Base-by-base conservation (phyloP, 2,113 vertebrate species). In the Hippocampus comes region DNA sequence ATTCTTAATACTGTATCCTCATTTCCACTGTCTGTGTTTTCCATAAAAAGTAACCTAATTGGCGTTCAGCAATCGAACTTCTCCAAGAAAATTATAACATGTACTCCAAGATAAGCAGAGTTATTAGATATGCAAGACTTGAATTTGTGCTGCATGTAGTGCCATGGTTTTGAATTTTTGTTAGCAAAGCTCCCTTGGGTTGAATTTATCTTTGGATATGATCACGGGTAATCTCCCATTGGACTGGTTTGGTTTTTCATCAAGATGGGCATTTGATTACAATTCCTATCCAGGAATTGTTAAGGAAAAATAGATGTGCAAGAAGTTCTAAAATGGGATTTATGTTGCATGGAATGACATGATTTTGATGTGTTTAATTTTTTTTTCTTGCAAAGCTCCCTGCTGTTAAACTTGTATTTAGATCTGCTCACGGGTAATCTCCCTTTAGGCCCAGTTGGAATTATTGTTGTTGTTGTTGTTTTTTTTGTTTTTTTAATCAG, bases 41-140 rank as follows among this genome's bases (percentile, higher is more conserved):
- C 48, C 56, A 60, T 75, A 15, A 72, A 81, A 79, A 75, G 66
- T 65, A 71, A 78, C 56, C 43, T 25, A 8, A 8, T 73, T 30
- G 15, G n/a, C 64, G 5, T 67, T 73, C 61, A 55, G 14, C 49
- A 68, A 69, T 72, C 65, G 7, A 27, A 30, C 23, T 30, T 27
- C 27, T 27, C 14, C 25, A 1, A 61, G 34, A 7, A 18, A n/a
- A 12, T 63, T 63, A 34, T 63, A 20, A 9, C 9, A 9, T 38
- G 34, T 15, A 68, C n/a, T 51, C 46, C 68, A 60, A 72, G 20
- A 67, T 74, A 42, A 51, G 25, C 61, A 55, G 20, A 25, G 55
- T 61, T 51, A 42, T 46, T 63, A 14, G 63, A 27, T 63, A 38
- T 63, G 56, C 23, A 59, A 38, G 60, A 20, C 9, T 38, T 8